Conservation (phyloP, 2,113 vertebrate genomes). For the Anthoscopus minutus region DNA sequence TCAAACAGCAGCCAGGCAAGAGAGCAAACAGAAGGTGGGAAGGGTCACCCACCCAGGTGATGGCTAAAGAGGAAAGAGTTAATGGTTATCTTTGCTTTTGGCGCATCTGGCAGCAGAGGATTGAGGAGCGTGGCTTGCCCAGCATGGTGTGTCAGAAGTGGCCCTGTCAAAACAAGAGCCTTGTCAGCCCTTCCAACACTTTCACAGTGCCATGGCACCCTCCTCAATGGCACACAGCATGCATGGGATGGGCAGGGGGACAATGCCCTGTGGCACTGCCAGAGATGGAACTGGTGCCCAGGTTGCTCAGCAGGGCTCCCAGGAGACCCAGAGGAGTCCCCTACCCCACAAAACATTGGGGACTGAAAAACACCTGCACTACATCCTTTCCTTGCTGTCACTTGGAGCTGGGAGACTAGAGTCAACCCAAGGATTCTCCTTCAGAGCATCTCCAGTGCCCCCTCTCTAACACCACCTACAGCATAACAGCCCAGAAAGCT, state of each 20-base stretch:
- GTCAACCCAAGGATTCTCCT: not conserved
- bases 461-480: not conserved
- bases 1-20: not conserved
- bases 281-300: not conserved
- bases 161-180: not conserved
- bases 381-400: fast-evolving
- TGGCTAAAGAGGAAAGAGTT: not conserved
- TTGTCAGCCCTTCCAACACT: not conserved
- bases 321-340: not conserved
- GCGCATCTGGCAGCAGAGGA: not conserved
- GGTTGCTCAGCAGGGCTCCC: not conserved
- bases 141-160: not conserved
- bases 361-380: not conserved
- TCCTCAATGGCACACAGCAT: fast-evolving
- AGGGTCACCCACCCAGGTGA: not conserved
- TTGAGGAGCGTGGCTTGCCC: not conserved
- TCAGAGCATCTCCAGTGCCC: not conserved
- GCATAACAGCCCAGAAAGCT: not conserved
- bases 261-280: fast-evolving
- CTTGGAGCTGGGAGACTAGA: not conserved
- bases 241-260: fast-evolving
- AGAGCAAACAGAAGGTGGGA: conserved; percentile 5
- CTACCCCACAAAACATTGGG: not conserved
- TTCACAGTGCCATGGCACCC: not conserved
- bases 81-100: conserved; percentile 1